These are phyloP conservation scores for Rhogogaster chlorosoma DNA, from an alignment of 2,888 invertebrate species.

Conservation along the genomic window DNA sequence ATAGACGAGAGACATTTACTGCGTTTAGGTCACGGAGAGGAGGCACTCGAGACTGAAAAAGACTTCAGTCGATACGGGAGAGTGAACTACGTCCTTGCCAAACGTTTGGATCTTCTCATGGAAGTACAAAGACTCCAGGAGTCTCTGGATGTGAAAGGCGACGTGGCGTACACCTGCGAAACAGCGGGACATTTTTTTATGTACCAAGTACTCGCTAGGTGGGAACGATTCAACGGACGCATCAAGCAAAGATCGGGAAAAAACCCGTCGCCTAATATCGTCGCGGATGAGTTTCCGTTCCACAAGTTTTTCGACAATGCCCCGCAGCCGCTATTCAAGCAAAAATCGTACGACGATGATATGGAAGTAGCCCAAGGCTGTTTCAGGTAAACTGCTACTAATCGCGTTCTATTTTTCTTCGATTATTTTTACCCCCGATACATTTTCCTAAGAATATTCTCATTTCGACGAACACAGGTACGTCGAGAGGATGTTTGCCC, in stretches of 20 bases:
- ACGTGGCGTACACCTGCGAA: constrained; percentile 98
- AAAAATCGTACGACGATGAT: constrained; percentile 88
- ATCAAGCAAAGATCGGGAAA: constrained; percentile 79
- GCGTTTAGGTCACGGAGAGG: constrained; percentile 99
- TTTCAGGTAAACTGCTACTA: constrained; percentile 81
- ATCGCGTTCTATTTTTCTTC: constrained; percentile 39
- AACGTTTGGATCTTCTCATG: constrained; percentile 92
- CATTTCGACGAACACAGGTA: constrained; percentile 80
- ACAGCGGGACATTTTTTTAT: constrained; percentile 99
- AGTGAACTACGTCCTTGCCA: constrained; percentile 98
- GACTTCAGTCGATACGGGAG: constrained; percentile 99
- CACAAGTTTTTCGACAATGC: constrained; percentile 95
- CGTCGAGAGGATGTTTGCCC: constrained; percentile 96
- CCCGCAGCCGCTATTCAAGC: constrained; percentile 94
- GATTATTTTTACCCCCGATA: constrained; percentile 8
- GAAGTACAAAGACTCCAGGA: constrained; percentile 90
- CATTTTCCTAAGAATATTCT: constrained; percentile 13
- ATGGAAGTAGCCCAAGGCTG: constrained; percentile 95
- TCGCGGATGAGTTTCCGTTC: constrained; percentile 95
- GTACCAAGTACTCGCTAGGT: constrained; percentile 94
- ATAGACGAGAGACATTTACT: constrained; percentile 98
- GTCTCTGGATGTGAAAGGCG: constrained; percentile 91
- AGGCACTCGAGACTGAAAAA: constrained; percentile 98
- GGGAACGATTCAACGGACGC: constrained; percentile 91
- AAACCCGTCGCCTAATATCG: constrained; percentile 78